Conservation (phyloP, 2,888 invertebrate species). For the Thymelicus sylvestris region DNA sequence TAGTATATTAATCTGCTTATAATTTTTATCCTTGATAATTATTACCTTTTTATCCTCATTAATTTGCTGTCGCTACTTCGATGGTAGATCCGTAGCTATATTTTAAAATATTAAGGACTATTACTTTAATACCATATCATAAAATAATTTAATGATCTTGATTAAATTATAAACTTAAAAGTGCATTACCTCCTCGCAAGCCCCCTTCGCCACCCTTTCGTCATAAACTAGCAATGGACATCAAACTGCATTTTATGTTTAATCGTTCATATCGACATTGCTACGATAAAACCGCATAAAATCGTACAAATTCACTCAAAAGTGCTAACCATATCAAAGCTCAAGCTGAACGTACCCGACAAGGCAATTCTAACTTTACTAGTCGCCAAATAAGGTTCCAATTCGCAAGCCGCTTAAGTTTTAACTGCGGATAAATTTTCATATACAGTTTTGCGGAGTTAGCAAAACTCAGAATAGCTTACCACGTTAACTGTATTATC, state of each 20-base stretch:
- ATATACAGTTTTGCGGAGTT: not conserved
- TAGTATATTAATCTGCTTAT: too few species aligned
- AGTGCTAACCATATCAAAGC: constrained; percentile 2
- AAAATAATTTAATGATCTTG: not conserved
- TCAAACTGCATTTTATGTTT: not conserved
- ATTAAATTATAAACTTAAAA: not conserved
- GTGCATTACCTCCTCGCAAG: not conserved
- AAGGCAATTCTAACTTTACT: not conserved
- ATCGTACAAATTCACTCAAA: not conserved
- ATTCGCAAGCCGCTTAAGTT: not conserved
- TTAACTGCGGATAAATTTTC: constrained; percentile 7
- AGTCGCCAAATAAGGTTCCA: not conserved
- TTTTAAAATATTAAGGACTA: too few species aligned
- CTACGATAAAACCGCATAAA: not conserved
- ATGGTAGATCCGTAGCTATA: too few species aligned
- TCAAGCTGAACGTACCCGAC: not conserved
- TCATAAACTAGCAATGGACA: not conserved
- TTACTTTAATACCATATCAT: too few species aligned
- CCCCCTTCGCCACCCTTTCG: not conserved
- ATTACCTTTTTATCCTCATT: too few species aligned
- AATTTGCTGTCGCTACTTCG: too few species aligned
- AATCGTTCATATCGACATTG: not conserved
- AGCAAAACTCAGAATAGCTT: not conserved
- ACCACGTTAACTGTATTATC: constrained; percentile 4
- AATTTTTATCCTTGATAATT: too few species aligned